Base-by-base conservation (phyloP, 2,797 vertebrate genomes). In the Coregonus suidteri region DNA sequence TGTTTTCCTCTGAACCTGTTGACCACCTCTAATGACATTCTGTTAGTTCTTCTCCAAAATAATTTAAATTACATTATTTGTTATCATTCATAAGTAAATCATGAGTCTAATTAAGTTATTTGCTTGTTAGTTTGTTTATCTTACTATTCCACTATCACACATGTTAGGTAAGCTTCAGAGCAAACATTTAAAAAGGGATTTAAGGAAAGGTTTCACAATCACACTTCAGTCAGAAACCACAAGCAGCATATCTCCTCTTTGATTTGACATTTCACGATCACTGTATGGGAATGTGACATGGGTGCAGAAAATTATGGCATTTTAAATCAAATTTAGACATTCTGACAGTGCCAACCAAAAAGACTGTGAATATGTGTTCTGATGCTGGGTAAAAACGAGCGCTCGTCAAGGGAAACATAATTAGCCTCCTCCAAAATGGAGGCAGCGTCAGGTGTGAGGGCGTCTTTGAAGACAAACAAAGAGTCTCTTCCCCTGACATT, bases 391-490 rank as follows among this genome's bases (percentile, higher is more conserved):
- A 31, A 18, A 73, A 56, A 73, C 0, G 16, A 35, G 18, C 6
- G 5, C 30, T 30, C 16, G 53, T 59, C 71, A n/a, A 56, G 53
- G 71, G 52, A 73, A 53, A 73, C 35, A 7, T 11, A 70, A 59
- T 59, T 35, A 73, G 71, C 53, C 16, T 34, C 15, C 52, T 34
- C 14, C 52, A 56, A 37, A 54, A 56, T n/a, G 30, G 53, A 35
- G 25, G 30, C 53, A 56, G 71, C 7, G 14, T 30, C 71, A 73
- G 71, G 71, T 73, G 71, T 73, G 16, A 18, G 31, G 53, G 52
- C 1, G 7, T 73, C 71, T 73, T 73, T 73, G 71, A 73, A 73
- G 53, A 56, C 71, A 47, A 18, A 59, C n/a, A 73, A 73, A 73
- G 30, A 59, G 54, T 5, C 71, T 73, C 71, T 54, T 72, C 71